These are phyloP conservation scores for Ceratosolen solmsi DNA, from an alignment of 1,140 invertebrate species.

Conservation along the genomic window DNA sequence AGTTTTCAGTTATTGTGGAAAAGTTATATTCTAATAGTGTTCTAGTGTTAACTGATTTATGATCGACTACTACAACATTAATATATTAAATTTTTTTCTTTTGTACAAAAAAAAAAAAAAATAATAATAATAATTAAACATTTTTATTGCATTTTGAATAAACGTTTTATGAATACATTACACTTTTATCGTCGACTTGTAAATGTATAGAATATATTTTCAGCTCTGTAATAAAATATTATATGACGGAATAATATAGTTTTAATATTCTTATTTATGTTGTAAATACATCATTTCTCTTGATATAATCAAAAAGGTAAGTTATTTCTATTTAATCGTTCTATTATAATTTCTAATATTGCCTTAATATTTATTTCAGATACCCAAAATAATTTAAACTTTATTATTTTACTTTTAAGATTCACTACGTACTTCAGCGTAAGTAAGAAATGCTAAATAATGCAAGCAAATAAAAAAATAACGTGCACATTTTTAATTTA, in stretches of 20 bases:
- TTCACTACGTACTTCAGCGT: neutral
- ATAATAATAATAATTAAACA: too few relatives aligned
- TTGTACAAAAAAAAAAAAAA: too few relatives aligned
- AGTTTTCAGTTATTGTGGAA: too few relatives aligned
- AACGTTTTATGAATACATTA: too few relatives aligned
- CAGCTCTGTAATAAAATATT: too few relatives aligned
- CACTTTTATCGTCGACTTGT: too few relatives aligned
- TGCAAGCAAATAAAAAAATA: neutral
- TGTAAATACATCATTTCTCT: neutral
- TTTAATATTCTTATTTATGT: neutral
- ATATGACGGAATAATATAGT: neutral
- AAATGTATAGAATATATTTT: too few relatives aligned
- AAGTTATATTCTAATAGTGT: too few relatives aligned
- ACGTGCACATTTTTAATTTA: neutral
- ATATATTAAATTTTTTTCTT: too few relatives aligned
- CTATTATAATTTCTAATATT: neutral
- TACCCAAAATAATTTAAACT: neutral
- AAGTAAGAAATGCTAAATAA: constrained; percentile 6
- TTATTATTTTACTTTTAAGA: neutral
- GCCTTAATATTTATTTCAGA: neutral
- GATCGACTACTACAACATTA: too few relatives aligned
- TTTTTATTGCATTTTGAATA: too few relatives aligned
- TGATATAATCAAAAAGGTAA: constrained; percentile 13
- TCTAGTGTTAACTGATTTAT: too few relatives aligned
- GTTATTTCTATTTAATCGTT: constrained; percentile 5